Evolutionary conservation across 2,797 vertebrate genomes (phyloP).

Genomic region (Sebastes kiyomatsui): DNA sequence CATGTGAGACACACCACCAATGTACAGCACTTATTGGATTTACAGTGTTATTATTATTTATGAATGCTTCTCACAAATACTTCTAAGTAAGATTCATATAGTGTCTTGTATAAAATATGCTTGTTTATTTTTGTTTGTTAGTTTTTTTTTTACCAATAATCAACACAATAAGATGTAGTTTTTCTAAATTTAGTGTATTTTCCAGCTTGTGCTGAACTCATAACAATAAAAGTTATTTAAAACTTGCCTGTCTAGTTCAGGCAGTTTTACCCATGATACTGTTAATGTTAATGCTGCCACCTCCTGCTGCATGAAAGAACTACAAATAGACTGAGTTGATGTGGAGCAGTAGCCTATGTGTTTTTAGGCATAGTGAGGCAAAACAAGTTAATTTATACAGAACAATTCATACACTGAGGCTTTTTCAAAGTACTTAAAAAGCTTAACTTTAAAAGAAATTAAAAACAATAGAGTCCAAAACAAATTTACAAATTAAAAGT

Average conservation of each 20-base stretch:
- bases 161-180: not conserved
- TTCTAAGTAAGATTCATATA: not conserved
- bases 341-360: not conserved
- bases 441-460: not conserved
- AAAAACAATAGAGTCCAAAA: not conserved
- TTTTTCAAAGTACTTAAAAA: not conserved
- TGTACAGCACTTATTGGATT: not conserved
- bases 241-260: not conserved
- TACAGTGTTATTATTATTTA: not conserved
- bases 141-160: not conserved
- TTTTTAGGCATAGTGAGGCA: not conserved
- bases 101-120: not conserved
- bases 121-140: not conserved
- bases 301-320: slow-evolving; percentile 12
- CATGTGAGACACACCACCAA: not conserved
- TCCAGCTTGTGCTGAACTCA: not conserved
- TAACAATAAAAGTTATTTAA: not conserved
- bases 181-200: not conserved
- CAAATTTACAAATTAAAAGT: not conserved
- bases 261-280: not conserved
- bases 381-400: not conserved
- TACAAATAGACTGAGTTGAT: not conserved
- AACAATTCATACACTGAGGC: not conserved
- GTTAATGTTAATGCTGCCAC: slow-evolving; percentile 16
- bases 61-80: not conserved